Conservation (phyloP, 2,888 invertebrate species). For the Podabrus alpinus region DNA sequence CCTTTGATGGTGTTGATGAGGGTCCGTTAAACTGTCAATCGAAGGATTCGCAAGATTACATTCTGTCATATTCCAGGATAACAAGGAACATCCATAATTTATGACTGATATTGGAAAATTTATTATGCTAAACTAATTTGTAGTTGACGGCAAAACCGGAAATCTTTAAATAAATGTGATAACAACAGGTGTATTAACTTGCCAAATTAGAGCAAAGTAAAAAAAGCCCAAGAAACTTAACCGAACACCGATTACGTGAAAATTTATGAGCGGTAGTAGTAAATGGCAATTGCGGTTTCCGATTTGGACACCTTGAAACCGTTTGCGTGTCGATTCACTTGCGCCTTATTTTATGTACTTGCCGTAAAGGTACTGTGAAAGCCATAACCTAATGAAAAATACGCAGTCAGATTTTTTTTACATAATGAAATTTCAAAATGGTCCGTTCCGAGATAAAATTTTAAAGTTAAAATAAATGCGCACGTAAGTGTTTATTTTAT, state of each 20-base stretch:
- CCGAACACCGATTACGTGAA: conserved; percentile 28
- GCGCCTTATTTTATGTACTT: neutral
- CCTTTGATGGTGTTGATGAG: neutral
- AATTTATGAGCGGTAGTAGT: conserved; percentile 31
- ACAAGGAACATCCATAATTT: neutral
- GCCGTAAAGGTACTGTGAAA: neutral
- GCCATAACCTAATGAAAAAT: neutral
- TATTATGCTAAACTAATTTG: neutral
- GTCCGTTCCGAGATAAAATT: neutral
- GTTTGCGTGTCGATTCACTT: conserved; percentile 23
- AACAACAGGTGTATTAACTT: conserved; percentile 33
- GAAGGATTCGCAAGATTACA: neutral
- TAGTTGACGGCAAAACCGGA: neutral
- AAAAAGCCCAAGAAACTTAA: conserved; percentile 32
- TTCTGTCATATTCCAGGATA: neutral
- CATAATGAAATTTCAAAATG: neutral
- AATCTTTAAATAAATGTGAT: conserved; percentile 5
- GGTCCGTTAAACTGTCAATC: neutral
- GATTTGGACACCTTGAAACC: conserved; percentile 32
- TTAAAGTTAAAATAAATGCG: neutral
- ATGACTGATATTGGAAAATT: neutral
- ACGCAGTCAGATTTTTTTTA: neutral
- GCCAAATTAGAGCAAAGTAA: conserved; percentile 28
- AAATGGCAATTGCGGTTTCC: conserved; percentile 32
- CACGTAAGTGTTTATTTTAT: conserved; percentile 11